Evolutionary conservation across 2,797 vertebrate genomes (phyloP).

Genomic region (Poeciliopsis presidionis): DNA sequence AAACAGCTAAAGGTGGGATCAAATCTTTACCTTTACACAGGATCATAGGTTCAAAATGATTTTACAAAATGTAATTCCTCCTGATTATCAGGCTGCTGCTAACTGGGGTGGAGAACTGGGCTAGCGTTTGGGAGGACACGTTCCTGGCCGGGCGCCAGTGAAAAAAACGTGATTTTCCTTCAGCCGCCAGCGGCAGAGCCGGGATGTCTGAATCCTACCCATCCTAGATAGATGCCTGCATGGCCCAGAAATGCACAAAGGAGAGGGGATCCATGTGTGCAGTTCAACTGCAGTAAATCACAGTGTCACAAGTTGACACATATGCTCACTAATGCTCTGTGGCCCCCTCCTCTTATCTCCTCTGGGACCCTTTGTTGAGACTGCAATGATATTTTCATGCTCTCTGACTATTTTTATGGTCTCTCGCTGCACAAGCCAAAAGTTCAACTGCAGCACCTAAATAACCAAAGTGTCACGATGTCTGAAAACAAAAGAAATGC

Average conservation of each 20-base stretch:
- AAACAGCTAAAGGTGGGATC: constrained; percentile 57
- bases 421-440: constrained; percentile 33
- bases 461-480: constrained; percentile 51
- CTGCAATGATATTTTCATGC: constrained; percentile 50
- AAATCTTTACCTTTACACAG: constrained; percentile 67
- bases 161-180: constrained; percentile 81
- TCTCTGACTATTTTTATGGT: constrained; percentile 50
- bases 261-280: constrained; percentile 48
- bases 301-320: constrained; percentile 51
- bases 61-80: constrained; percentile 76
- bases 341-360: constrained; percentile 46
- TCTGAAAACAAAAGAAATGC: constrained; percentile 34
- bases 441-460: constrained; percentile 21
- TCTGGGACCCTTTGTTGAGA: constrained; percentile 58
- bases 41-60: constrained; percentile 71
- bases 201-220: constrained; percentile 69
- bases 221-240: constrained; percentile 62
- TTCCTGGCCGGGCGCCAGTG: constrained; percentile 63
- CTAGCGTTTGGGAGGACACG: constrained; percentile 10
- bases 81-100: constrained; percentile 51
- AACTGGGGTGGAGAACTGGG: constrained; percentile 26
- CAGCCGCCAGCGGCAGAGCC: constrained; percentile 70
- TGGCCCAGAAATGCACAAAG: constrained; percentile 54
- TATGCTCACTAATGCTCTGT: constrained; percentile 32
- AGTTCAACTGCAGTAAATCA: constrained; percentile 66